Base-by-base conservation (phyloP, 2,797 vertebrate genomes). In the Lithobates sylvaticus region DNA sequence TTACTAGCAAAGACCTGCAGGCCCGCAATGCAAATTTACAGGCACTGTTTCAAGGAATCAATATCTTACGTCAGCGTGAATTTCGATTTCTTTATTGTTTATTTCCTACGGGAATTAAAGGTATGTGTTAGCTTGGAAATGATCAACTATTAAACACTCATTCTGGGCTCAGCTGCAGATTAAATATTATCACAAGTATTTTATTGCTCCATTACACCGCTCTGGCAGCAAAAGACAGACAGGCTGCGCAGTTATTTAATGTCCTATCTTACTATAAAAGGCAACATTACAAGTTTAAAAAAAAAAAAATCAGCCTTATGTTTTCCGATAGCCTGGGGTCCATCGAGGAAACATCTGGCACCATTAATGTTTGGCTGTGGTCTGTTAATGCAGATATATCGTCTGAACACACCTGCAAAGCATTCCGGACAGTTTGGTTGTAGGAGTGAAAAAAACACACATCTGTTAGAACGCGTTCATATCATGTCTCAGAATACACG, bases 181-280 rank as follows among this genome's bases (percentile, higher is more conserved):
- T 84, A 80, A 87, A 87, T 73, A 79, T 87, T 87, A 83, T 87
- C 76, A 84, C 81, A 87, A 76, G 86, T 84, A 83, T 78, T 87
- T 87, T 84, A 87, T 87, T 84, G 86, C 86, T 78, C 81, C 84
- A 87, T 87, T 87, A 87, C 71, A 84, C 73, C 34, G 74, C 71
- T 79, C 76, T 87, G 81, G 81, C 86, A 87, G 69, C 47, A 34
- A 69, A 74, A 76, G 75, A 84, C 67, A 74, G 81, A 80, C 76
- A 36, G 47, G 81, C 84, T 76, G 81, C 42, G n/a, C n/a, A 74
- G 81, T 65, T 75, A 84, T 87, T 83, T 87, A 80, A 87, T 87
- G 81, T 79, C 61, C 23, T 18, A 54, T 79, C 32, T 80, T 69
- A 73, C 82, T 76, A 76, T 87, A 84, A 80, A 80, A 80, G 42